Percentiles rank a stretch among this genome's conserved stretches.
Conservation (phyloP, 2,113 vertebrate species). For the Eulacestoma nigropectus region DNA sequence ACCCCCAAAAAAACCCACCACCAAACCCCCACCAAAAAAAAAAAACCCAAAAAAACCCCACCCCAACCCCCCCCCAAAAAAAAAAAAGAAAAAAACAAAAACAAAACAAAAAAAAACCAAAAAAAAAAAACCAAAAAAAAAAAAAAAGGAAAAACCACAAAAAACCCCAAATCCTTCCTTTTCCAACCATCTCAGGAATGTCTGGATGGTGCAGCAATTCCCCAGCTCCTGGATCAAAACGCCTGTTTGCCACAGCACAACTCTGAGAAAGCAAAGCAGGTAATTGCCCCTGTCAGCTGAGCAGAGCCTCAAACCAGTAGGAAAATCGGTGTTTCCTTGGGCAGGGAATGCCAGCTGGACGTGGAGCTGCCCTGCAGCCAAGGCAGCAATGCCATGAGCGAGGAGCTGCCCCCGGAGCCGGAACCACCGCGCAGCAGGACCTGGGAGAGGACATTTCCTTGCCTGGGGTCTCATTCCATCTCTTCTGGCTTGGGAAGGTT, state of each 20-base stretch:
- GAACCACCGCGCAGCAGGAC: rapidly evolving
- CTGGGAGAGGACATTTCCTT: background rate
- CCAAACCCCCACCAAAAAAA: too few species aligned
- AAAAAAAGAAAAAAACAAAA: too few species aligned
- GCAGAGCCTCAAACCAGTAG: background rate
- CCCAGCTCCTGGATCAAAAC: background rate
- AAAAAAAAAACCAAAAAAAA: too few species aligned
- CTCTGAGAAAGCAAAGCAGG: background rate
- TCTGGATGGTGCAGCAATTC: background rate
- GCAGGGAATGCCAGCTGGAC: background rate
- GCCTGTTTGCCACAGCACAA: background rate
- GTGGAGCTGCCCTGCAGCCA: background rate
- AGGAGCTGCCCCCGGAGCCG: background rate
- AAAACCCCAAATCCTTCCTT: background rate
- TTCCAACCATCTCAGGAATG: background rate
- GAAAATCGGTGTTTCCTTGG: background rate
- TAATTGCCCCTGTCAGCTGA: background rate
- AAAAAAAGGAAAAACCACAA: too few species aligned
- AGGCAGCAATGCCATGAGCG: rapidly evolving
- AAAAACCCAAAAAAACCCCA: too few species aligned
- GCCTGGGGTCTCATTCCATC: background rate
- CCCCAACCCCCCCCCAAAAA: background rate
- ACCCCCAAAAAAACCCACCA: too few species aligned
- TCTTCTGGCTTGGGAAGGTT: background rate
- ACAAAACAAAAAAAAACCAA: too few species aligned